Base-by-base conservation (phyloP, 2,888 invertebrate species). In the Mesorhabditis sp. region DNA sequence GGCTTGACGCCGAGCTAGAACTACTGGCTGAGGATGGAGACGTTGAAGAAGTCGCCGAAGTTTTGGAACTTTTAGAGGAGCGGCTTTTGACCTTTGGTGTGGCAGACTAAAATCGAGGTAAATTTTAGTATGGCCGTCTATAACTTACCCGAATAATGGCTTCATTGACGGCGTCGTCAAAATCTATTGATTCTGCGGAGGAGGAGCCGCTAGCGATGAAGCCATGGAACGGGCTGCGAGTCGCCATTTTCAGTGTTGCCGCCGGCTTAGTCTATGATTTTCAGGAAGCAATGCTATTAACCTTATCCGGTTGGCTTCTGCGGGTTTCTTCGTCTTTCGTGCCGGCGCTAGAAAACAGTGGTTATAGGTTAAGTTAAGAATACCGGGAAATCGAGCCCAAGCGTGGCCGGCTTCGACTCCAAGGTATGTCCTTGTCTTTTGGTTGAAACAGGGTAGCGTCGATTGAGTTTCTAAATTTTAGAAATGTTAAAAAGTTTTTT, bases 381-480 rank as follows among this genome's bases (percentile, higher is more conserved):
- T 28, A 28, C 28, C 28, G 28, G 28, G 28, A 28, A 28, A 28
- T 28, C 28, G 28, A 28, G 28, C 28, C 28, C 28, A 28, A 28
- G 28, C 28, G 28, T 28, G 28, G 28, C 28, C 28, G 28, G 28
- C 28, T 28, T 28, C 58, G 58, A 50, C 58, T 50, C 28, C 28
- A 28, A 28, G 28, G 28, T 28, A 28, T 28, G 28, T 50, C 58
- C 58, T 50, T 50, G 7, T 50, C 58, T 50, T 50, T 50, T n/a
- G 58, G 58, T 50, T 50, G 58, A 50, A 50, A 50, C 10, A 50
- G 58, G 7, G 58, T 50, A n/a, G 58, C 58, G 58, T 50, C 58
- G 58, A 50, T 50, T n/a, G 58, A 50, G 58, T 50, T 50, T n/a
- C 58, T 50, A n/a, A 50, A 28, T 28, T 28, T 28, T 28, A 28